Evolutionary conservation across 2,797 vertebrate genomes (phyloP).

Genomic region (Phalanger gymnotis): DNA sequence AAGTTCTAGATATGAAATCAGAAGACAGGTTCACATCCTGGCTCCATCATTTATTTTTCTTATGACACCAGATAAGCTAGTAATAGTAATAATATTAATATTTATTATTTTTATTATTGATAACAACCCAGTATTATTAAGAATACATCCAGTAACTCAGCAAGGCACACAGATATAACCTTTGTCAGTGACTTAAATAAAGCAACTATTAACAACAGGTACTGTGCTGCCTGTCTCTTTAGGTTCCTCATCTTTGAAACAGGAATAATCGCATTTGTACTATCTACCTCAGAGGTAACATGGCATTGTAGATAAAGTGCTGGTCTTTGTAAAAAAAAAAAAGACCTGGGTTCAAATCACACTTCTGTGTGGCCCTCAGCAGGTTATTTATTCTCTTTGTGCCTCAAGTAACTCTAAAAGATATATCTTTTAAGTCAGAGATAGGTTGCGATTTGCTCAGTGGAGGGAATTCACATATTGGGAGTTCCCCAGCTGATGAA

Average conservation of each 20-base stretch:
- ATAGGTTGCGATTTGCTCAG: not conserved
- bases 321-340: not conserved
- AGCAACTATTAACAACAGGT: not conserved
- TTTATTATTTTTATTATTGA: too few relatives aligned
- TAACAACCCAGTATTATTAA: not conserved
- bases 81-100: too few relatives aligned
- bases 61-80: not conserved
- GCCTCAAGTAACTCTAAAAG: not conserved
- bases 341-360: not conserved
- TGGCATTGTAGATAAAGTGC: not conserved
- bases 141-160: not conserved
- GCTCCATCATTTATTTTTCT: not conserved
- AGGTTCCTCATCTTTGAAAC: not conserved
- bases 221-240: not conserved
- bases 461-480: not conserved
- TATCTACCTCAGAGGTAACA: not conserved
- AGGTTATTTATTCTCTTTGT: not conserved
- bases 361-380: not conserved
- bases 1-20: not conserved
- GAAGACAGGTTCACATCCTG: not conserved
- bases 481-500: not conserved
- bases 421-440: not conserved
- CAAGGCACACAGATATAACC: not conserved
- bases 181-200: slow-evolving; percentile 1
- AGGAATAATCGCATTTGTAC: not conserved